Evolutionary conservation across 37 sponge, comb jelly and placozoan species (phyloP).

Genomic region (Halisarca cf. caerulea): DNA sequence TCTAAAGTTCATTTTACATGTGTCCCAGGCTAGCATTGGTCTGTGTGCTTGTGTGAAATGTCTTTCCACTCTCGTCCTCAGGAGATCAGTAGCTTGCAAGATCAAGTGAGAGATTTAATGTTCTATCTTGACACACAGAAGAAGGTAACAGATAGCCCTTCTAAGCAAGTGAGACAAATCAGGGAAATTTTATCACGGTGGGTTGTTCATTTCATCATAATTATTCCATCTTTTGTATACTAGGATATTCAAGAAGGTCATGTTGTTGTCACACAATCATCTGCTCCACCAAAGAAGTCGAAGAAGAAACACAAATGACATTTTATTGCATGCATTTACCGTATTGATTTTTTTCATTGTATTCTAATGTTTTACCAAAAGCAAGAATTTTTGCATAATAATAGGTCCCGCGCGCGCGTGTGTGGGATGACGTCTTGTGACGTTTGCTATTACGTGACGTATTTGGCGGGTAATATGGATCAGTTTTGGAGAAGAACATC

Average conservation of each 20-base stretch:
- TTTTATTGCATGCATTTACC: background rate
- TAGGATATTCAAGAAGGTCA: conserved; percentile 72
- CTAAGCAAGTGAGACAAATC: conserved; percentile 49
- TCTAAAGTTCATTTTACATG: no score
- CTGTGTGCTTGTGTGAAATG: background rate
- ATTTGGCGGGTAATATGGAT: conserved; percentile 13
- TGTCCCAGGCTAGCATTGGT: no score
- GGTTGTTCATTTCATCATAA: background rate
- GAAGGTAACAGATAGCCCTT: conserved; percentile 66
- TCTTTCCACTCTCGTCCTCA: background rate
- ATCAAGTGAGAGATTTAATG: conserved; percentile 96
- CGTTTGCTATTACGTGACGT: no score
- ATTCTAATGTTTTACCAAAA: background rate
- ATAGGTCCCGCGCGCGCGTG: no score
- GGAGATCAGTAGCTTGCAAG: conserved; percentile 85
- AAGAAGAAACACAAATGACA: conserved; percentile 25
- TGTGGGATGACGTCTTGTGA: no score
- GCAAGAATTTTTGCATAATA: no score
- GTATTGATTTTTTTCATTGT: background rate
- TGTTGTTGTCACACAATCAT: conserved; percentile 50
- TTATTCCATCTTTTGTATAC: background rate
- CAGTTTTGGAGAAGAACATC: no score
- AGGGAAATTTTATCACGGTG: background rate
- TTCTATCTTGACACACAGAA: conserved; percentile 92
- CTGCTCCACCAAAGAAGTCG: conserved; percentile 9